Evolutionary conservation across 2,797 vertebrate genomes (phyloP).

Genomic region (Gymnothorax javanicus): DNA sequence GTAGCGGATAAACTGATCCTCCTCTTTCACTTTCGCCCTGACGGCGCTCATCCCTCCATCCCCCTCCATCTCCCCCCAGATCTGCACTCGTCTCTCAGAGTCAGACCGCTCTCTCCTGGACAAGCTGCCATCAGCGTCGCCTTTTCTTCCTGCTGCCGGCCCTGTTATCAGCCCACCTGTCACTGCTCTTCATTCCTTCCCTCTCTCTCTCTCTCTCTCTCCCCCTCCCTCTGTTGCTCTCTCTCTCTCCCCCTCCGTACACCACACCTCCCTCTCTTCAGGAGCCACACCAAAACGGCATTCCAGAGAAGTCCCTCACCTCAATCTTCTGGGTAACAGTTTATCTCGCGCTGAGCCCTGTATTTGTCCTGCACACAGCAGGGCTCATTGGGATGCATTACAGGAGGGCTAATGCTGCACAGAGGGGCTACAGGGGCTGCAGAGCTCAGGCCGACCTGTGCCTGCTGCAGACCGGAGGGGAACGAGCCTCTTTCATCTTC

Average conservation of each 20-base stretch:
- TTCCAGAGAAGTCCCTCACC: background rate
- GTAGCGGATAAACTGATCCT: conserved; percentile 2
- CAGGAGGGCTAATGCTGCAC: no score
- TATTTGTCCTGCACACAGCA: background rate
- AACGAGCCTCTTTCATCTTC: background rate
- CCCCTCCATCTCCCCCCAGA: background rate
- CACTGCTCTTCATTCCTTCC: background rate
- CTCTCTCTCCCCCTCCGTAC: background rate
- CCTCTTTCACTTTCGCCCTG: background rate
- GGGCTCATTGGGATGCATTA: background rate
- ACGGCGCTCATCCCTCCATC: background rate
- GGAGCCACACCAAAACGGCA: background rate
- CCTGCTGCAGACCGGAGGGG: background rate
- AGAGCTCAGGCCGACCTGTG: background rate
- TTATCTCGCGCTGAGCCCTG: background rate
- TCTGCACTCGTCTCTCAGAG: background rate
- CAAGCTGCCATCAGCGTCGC: background rate
- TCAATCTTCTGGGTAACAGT: background rate
- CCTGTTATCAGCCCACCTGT: background rate
- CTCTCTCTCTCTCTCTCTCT: background rate
- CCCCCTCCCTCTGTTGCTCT: background rate
- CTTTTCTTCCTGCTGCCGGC: background rate
- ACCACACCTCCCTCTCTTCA: no score
- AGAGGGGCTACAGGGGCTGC: background rate
- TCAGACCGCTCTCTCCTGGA: background rate